A percentile compares a stretch with the other conserved stretches of the same genome.
phyloP scores from a whole-genome alignment of 2,113 vertebrate genomes.

The Myrmecobius fasciatus region DNA sequence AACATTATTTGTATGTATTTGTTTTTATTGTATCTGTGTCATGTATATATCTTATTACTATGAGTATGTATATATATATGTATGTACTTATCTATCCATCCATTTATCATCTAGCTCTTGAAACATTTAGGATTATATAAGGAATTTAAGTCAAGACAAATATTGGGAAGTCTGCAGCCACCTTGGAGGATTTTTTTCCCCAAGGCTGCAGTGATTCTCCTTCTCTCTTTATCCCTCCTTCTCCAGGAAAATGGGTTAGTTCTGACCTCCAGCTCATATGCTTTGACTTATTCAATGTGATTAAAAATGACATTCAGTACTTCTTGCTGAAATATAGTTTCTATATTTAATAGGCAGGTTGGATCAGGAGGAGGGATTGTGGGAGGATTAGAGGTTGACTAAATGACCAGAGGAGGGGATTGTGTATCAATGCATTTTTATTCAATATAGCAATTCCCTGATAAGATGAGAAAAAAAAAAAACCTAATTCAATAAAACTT shows the following conservation, averaged over 20 bases:
- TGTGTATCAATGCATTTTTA: slow-evolving; percentile 40
- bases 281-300: neutral
- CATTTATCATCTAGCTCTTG: neutral
- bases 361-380: neutral
- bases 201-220: neutral
- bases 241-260: neutral
- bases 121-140: neutral
- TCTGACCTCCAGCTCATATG: neutral
- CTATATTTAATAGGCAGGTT: slow-evolving; percentile 18
- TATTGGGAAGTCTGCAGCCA: neutral
- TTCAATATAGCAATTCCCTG: slow-evolving; percentile 38
- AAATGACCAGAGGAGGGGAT: slow-evolving; percentile 45
- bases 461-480: slow-evolving; percentile 13
- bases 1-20: neutral
- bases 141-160: neutral
- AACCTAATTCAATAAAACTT: neutral
- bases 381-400: slow-evolving; percentile 27
- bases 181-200: neutral
- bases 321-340: neutral
- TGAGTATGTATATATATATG: neutral
- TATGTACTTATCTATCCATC: neutral
- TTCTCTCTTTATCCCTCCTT: no score
- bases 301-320: slow-evolving; percentile 5
- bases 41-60: neutral
- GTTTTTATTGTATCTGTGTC: neutral